Evolutionary conservation across 2,888 invertebrate genomes (phyloP), one percentile per base, ranked within the genome.

Genomic region (Scaptodrosophila latifasciaeformis): DNA sequence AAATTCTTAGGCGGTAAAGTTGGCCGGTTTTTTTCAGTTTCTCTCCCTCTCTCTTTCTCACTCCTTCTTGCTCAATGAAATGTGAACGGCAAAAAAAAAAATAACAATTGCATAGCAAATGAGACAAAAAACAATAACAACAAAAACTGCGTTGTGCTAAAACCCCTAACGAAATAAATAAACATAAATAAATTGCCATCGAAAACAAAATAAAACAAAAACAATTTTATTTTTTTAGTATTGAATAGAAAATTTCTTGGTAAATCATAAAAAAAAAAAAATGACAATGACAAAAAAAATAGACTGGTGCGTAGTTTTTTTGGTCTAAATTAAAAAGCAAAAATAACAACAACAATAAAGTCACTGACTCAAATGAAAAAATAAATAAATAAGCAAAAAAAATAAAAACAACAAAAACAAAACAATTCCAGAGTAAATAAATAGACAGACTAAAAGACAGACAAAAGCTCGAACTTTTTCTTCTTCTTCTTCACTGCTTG

Each of bases 251-350:
- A 70, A 61, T 61, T 58, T 56, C 7, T 34, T 19, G 40, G 50
- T 54, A 58, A 77, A 58, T 63, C 7, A 12, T 10, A 37, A 15
- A 61, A 63, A 74, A 59, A 77, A 77, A 67, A 71, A 79, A 72
- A 76, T 69, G 66, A 59, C 66, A 65, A 71, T 64, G 60, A 67
- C 54, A 67, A 67, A 55, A n/a, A 13, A 49, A 47, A 39, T 18
- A 48, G 15, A 17, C 35, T 46, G 34, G 21, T 46, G 46, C 46
- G 35, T 46, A 34, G 34, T 46, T 46, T 46, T 45, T 17, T 15
- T 12, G 34, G 15, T 34, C 13, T 18, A 19, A 2, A 46, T 10
- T 9, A 34, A 21, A 12, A 46, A 46, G 15, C n/a, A 30, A 27
- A 27, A 29, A 29, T 17, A 31, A 45, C 13, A 45, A n/a, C 2